Evolutionary conservation across 2,113 vertebrate genomes (phyloP).

Genomic region (Sapayoa aenigma): DNA sequence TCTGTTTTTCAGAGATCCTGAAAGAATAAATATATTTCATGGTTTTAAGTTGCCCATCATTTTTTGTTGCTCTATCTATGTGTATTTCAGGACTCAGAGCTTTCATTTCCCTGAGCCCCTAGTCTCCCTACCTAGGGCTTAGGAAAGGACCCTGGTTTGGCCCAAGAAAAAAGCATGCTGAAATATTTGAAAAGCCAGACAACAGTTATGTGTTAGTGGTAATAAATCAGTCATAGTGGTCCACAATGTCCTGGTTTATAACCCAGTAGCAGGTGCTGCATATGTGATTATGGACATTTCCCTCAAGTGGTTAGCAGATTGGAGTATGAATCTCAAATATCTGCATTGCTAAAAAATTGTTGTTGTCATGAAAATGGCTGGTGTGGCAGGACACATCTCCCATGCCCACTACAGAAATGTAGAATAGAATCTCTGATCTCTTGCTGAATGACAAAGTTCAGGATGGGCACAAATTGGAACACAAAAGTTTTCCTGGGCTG

Average conservation of each 20-base stretch:
- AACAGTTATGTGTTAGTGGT: background rate
- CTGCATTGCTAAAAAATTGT: background rate
- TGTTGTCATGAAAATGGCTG: background rate
- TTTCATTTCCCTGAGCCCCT: background rate
- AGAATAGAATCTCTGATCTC: background rate
- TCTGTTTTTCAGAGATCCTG: background rate
- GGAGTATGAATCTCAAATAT: background rate
- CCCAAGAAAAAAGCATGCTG: background rate
- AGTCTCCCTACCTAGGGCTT: background rate
- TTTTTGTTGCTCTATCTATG: background rate
- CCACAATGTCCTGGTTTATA: background rate
- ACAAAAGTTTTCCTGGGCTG: background rate
- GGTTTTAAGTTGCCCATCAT: background rate
- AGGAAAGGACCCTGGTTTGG: background rate
- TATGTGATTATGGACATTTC: background rate
- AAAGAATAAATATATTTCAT: background rate
- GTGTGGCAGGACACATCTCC: background rate
- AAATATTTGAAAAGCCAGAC: background rate
- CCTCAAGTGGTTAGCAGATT: background rate
- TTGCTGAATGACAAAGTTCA: rapidly evolving
- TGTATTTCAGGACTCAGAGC: background rate
- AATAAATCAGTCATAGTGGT: background rate
- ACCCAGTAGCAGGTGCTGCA: background rate
- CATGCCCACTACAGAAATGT: rapidly evolving
- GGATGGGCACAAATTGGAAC: rapidly evolving